Percentiles rank a stretch among this genome's conserved stretches.
Evolutionary conservation across 2,797 vertebrate genomes (phyloP).

Genomic region (Dallia pectoralis): DNA sequence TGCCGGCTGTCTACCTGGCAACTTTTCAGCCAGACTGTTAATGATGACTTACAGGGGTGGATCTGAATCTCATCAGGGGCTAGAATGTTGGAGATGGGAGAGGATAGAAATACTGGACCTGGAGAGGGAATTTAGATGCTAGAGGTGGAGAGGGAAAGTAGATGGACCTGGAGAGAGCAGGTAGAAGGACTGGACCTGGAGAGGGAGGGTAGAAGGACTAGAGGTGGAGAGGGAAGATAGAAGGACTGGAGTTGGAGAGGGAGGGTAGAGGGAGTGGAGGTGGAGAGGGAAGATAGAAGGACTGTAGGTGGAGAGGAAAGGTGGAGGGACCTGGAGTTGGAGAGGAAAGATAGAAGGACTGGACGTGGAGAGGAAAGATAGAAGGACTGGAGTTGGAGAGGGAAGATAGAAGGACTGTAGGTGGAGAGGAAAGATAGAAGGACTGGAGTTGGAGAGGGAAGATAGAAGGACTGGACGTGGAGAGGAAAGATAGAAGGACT

Average conservation of each 20-base stretch:
- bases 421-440: too few relatives aligned
- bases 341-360: not conserved
- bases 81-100: slow-evolving; percentile 15
- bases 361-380: not conserved
- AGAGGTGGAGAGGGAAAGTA: not conserved
- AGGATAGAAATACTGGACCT: not conserved
- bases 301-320: not conserved
- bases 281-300: not conserved
- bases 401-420: not conserved
- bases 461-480: too few relatives aligned
- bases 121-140: not conserved
- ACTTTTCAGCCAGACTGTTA: slow-evolving; percentile 24
- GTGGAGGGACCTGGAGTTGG: not conserved
- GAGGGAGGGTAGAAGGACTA: not conserved
- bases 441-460: too few relatives aligned
- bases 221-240: not conserved
- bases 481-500: too few relatives aligned
- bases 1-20: slow-evolving; percentile 12
- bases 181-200: not conserved
- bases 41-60: slow-evolving; percentile 24
- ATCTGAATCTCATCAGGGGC: slow-evolving; percentile 17
- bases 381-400: not conserved
- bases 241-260: not conserved
- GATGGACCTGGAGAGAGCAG: not conserved
- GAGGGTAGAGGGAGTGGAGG: not conserved